These are phyloP conservation scores for Nycticebus coucang DNA, from an alignment of 2,113 vertebrate genomes.

Conservation along the genomic window DNA sequence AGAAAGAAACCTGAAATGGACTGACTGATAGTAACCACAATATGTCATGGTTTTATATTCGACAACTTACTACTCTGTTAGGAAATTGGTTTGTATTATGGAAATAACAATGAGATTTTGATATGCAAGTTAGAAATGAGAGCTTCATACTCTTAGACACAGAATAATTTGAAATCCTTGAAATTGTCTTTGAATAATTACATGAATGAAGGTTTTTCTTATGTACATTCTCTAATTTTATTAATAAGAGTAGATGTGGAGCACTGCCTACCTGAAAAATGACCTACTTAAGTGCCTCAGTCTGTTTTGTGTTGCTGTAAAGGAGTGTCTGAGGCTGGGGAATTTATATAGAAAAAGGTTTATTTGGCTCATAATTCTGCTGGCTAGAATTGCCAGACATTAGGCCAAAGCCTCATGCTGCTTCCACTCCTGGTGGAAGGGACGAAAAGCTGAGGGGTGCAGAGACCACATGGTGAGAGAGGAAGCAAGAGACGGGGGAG, in stretches of 20 bases:
- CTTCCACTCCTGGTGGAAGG: too few relatives aligned
- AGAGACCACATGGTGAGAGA: too few relatives aligned
- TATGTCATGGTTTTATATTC: conserved; percentile 38
- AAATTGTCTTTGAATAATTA: conserved; percentile 32
- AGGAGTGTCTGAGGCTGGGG: too few relatives aligned
- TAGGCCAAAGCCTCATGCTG: too few relatives aligned
- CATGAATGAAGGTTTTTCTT: background rate
- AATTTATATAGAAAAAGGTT: too few relatives aligned
- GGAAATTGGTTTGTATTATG: conserved; percentile 7
- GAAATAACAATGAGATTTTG: conserved; percentile 41
- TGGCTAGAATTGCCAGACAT: too few relatives aligned
- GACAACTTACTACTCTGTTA: background rate
- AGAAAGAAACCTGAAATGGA: background rate
- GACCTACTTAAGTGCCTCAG: background rate
- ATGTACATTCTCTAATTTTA: background rate
- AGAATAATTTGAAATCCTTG: conserved; percentile 43
- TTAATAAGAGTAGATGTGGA: conserved; percentile 31
- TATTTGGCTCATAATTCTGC: too few relatives aligned
- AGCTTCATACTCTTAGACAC: background rate
- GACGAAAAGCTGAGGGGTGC: too few relatives aligned
- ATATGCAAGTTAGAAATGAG: conserved; percentile 25
- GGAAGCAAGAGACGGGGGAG: too few relatives aligned
- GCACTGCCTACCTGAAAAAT: background rate
- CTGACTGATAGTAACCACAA: background rate
- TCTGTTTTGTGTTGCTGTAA: too few relatives aligned